Percentiles rank a stretch among this genome's conserved stretches.
Evolutionary conservation across 2,113 vertebrate genomes (phyloP).

Genomic region (Lophius piscatorius): DNA sequence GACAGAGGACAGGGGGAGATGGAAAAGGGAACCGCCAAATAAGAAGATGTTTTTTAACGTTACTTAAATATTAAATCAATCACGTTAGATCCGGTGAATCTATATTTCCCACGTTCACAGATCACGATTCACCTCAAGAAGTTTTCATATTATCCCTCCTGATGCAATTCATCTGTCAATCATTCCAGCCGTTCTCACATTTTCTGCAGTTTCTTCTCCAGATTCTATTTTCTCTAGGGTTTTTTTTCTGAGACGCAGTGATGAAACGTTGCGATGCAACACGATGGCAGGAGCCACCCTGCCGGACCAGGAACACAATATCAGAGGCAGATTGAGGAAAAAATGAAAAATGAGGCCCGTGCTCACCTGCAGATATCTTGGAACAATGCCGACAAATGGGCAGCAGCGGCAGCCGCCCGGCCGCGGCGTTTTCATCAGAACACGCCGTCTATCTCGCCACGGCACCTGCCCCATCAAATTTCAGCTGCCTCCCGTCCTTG

Average conservation of each 20-base stretch:
- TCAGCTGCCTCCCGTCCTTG: conserved; percentile 66
- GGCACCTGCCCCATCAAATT: conserved; percentile 64
- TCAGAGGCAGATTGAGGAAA: conserved; percentile 45
- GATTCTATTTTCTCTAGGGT: neutral
- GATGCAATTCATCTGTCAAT: too few relatives aligned
- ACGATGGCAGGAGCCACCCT: conserved; percentile 26
- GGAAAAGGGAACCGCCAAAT: too few relatives aligned
- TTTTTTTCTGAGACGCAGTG: neutral
- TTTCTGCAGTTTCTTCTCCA: neutral
- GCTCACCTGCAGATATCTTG: conserved; percentile 61
- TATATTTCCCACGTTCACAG: too few relatives aligned
- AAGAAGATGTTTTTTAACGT: too few relatives aligned
- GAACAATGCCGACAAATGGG: conserved; percentile 73
- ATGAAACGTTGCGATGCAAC: conserved; percentile 29
- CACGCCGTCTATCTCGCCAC: conserved; percentile 60
- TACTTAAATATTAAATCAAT: too few relatives aligned
- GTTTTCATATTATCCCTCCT: too few relatives aligned
- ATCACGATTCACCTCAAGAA: too few relatives aligned
- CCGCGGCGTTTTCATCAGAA: conserved; percentile 61
- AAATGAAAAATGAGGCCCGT: conserved; percentile 63
- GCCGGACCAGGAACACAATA: conserved; percentile 46
- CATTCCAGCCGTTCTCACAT: too few relatives aligned
- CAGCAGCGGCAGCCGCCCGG: conserved; percentile 38
- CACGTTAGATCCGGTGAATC: too few relatives aligned
- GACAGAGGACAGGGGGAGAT: too few relatives aligned